These are phyloP conservation scores for Drosophila mercatorum DNA, from an alignment of 2,888 invertebrate genomes.

Conservation along the genomic window DNA sequence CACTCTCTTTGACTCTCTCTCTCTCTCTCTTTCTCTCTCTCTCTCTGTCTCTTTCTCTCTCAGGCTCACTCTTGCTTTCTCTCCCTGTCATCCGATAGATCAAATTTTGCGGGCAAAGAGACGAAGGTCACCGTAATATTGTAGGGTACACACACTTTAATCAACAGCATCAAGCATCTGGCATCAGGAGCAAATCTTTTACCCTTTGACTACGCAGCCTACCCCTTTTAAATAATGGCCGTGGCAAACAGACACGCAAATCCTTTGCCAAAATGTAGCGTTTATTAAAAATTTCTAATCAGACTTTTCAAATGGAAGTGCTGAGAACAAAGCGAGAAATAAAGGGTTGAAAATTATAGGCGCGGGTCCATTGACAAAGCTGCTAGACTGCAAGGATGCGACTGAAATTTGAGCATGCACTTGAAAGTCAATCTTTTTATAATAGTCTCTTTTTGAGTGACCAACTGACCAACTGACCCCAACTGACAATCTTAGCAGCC, in stretches of 20 bases:
- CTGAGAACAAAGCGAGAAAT: constrained; percentile 40
- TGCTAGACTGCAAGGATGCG: not conserved
- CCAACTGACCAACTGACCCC: constrained; percentile 65
- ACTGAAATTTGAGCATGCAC: not conserved
- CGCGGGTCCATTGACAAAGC: constrained; percentile 3
- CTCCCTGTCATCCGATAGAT: too few relatives aligned
- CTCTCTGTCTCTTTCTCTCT: too few relatives aligned
- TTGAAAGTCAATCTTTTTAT: constrained; percentile 15
- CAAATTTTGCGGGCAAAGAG: constrained; percentile 41
- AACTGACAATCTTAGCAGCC: constrained; percentile 36
- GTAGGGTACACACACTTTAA: constrained; percentile 34
- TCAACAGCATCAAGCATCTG: constrained; percentile 19
- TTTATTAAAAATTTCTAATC: constrained; percentile 66
- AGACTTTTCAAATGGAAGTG: constrained; percentile 62
- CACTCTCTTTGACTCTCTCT: too few relatives aligned
- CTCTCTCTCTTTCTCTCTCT: too few relatives aligned
- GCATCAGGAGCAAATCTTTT: constrained; percentile 51
- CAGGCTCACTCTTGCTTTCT: too few relatives aligned
- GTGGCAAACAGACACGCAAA: constrained; percentile 18
- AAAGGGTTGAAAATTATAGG: constrained; percentile 65
- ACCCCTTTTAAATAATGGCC: constrained; percentile 59
- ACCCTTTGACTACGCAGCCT: constrained; percentile 53
- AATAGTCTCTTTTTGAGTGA: constrained; percentile 15
- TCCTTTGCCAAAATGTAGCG: constrained; percentile 74
- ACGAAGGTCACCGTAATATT: constrained; percentile 63